A percentile compares a stretch with the other conserved stretches of the same genome.
These are phyloP conservation scores for Oncorhynchus nerka DNA, from an alignment of 2,113 vertebrate species.

Conservation along the genomic window DNA sequence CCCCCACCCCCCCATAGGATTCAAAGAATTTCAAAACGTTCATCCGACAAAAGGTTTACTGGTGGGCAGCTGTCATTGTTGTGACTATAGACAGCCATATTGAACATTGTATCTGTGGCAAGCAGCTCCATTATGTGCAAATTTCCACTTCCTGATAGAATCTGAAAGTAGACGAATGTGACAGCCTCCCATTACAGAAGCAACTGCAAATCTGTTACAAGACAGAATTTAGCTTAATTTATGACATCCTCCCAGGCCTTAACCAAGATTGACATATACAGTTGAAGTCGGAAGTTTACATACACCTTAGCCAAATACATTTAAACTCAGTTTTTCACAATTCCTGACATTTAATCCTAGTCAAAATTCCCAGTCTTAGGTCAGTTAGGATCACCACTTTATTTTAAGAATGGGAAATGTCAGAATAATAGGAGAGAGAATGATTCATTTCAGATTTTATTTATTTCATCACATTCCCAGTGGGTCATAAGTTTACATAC, in stretches of 20 bases:
- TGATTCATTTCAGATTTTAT: too few species aligned
- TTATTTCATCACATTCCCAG: too few species aligned
- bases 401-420: too few species aligned
- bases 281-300: too few species aligned
- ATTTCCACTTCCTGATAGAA: background rate
- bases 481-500: too few species aligned
- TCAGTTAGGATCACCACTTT: too few species aligned
- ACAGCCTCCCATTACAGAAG: background rate
- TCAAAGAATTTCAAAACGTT: background rate
- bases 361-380: too few species aligned
- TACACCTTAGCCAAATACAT: too few species aligned
- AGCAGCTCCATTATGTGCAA: background rate
- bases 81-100: background rate
- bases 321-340: too few species aligned
- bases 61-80: background rate
- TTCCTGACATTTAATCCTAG: too few species aligned
- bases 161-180: background rate
- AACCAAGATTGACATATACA: background rate
- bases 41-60: background rate
- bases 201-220: slow-evolving; percentile 16
- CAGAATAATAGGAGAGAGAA: too few species aligned
- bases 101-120: background rate
- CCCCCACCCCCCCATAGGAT: background rate
- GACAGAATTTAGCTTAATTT: slow-evolving; percentile 31
- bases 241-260: background rate